Evolutionary conservation across 2,888 invertebrate genomes (phyloP).

Genomic region (Glyphotaelius pellucidus): DNA sequence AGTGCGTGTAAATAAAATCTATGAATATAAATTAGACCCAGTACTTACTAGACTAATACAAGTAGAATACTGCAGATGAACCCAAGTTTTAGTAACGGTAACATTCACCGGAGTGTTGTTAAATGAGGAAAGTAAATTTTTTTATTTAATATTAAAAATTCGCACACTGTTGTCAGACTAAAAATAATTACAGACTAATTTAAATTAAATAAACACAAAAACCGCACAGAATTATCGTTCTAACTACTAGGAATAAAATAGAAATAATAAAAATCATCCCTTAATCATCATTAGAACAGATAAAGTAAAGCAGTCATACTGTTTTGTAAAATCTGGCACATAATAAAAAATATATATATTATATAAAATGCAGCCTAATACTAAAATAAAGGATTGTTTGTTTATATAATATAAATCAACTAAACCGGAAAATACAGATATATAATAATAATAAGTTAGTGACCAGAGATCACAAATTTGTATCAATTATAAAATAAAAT

Average conservation of each 20-base stretch:
- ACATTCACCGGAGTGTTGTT: slow-evolving; percentile 19
- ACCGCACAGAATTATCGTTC: slow-evolving; percentile 33
- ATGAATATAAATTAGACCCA: slow-evolving; percentile 18
- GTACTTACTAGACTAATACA: background rate
- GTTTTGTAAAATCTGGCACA: slow-evolving; percentile 36
- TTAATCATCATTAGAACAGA: background rate
- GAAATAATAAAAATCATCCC: slow-evolving; percentile 4
- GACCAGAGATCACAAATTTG: background rate
- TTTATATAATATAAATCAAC: background rate
- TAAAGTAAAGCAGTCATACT: slow-evolving; percentile 29
- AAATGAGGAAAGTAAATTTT: background rate
- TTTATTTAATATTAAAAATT: background rate
- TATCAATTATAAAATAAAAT: background rate
- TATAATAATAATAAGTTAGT: background rate
- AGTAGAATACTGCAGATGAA: slow-evolving; percentile 38
- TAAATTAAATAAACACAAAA: slow-evolving; percentile 39
- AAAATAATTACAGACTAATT: slow-evolving; percentile 33
- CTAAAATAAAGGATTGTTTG: slow-evolving; percentile 6
- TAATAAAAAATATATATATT: background rate
- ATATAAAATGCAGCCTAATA: background rate
- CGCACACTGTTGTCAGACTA: background rate
- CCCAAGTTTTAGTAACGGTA: slow-evolving; percentile 21
- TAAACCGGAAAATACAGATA: background rate
- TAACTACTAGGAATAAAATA: slow-evolving; percentile 28
- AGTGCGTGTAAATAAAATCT: background rate